These are phyloP conservation scores for Dromiciops gliroides DNA, from an alignment of 2,113 vertebrate genomes.

Conservation along the genomic window DNA sequence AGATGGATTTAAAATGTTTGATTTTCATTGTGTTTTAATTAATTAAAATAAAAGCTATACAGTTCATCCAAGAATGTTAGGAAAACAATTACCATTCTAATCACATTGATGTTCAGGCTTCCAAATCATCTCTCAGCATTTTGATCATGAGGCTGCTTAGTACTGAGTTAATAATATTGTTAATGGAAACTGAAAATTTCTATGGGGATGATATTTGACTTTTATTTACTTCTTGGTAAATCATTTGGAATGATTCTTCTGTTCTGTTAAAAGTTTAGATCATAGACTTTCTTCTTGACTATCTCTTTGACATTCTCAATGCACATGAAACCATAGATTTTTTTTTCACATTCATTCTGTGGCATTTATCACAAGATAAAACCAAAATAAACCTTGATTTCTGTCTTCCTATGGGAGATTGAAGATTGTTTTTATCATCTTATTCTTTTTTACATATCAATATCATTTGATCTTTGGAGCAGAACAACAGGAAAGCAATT, in stretches of 20 bases:
- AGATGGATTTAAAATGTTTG: conserved; percentile 75
- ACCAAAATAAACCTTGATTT: not conserved
- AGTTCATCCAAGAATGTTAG: conserved; percentile 65
- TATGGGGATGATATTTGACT: conserved; percentile 43
- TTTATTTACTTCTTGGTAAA: conserved; percentile 30
- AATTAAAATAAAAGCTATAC: conserved; percentile 72
- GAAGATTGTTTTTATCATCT: conserved; percentile 39
- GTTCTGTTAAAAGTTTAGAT: conserved; percentile 30
- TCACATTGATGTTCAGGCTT: conserved; percentile 60
- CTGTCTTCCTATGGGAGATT: not conserved
- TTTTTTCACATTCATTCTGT: conserved; percentile 23
- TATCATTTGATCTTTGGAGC: conserved; percentile 39
- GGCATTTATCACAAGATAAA: conserved; percentile 46
- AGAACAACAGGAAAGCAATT: conserved; percentile 39
- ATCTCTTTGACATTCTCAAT: conserved; percentile 39
- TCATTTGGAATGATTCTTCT: conserved; percentile 40
- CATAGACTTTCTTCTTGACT: conserved; percentile 38
- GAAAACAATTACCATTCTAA: conserved; percentile 68
- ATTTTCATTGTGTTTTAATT: conserved; percentile 78
- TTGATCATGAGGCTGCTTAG: conserved; percentile 43
- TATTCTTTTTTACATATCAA: conserved; percentile 48
- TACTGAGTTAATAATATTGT: conserved; percentile 46
- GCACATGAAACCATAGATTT: conserved; percentile 29
- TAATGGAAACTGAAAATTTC: conserved; percentile 12
- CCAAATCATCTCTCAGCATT: conserved; percentile 41